Conservation (phyloP, 1,140 invertebrate genomes). For the Parapsyche elsis region DNA sequence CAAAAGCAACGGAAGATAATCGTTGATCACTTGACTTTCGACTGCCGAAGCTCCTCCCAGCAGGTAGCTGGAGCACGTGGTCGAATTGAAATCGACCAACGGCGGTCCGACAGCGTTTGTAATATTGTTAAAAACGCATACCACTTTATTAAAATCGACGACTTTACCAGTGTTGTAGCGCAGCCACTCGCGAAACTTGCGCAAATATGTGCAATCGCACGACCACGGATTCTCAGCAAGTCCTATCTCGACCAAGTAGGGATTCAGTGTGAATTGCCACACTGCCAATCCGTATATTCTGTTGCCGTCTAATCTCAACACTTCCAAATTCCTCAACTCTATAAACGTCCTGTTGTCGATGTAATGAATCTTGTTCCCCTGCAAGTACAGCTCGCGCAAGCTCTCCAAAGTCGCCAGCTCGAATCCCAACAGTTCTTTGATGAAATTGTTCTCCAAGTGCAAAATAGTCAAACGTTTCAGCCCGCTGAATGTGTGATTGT, state of each 20-base stretch:
- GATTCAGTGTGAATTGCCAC: conserved; percentile 80
- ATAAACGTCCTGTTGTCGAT: conserved; percentile 89
- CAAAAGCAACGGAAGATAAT: conserved; percentile 81
- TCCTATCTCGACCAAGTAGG: conserved; percentile 81
- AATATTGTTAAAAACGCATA: conserved; percentile 75
- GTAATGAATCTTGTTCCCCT: conserved; percentile 85
- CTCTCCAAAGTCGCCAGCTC: conserved; percentile 86
- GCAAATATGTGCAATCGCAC: conserved; percentile 87
- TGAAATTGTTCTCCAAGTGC: conserved; percentile 87
- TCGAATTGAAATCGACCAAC: conserved; percentile 75
- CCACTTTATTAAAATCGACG: conserved; percentile 74
- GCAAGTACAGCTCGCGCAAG: conserved; percentile 86
- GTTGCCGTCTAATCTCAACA: conserved; percentile 87
- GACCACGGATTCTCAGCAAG: conserved; percentile 89
- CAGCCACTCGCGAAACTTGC: conserved; percentile 82
- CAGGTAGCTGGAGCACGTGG: conserved; percentile 73
- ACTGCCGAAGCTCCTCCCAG: conserved; percentile 76
- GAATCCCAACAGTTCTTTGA: conserved; percentile 82
- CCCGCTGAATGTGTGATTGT: conserved; percentile 92
- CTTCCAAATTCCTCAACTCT: conserved; percentile 82
- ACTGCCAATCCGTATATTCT: conserved; percentile 81
- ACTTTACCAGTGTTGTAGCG: conserved; percentile 78
- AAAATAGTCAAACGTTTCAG: conserved; percentile 80
- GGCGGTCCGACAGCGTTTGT: conserved; percentile 72
- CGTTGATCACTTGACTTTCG: conserved; percentile 81